Conservation (phyloP, 2,113 vertebrate species). For the zebrafish (Danio rerio) region GRCz12tu NC_133198.1:11818501-11819000, state of each 20-base stretch:
- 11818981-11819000: constrained; percentile 93
- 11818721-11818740: neutral
- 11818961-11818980: constrained; percentile 92
- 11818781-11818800: constrained; percentile 74
- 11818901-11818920: constrained; percentile 61
- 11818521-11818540: too few relatives aligned
- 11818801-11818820: constrained; percentile 77
- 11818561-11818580: too few relatives aligned
- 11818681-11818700: neutral
- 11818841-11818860: constrained; percentile 73
- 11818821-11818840: constrained; percentile 75
- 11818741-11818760: neutral
- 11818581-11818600: too few relatives aligned
- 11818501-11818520: too few relatives aligned
- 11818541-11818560: too few relatives aligned
- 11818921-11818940: constrained; percentile 95
- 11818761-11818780: constrained; percentile 24
- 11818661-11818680: neutral
- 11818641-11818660: neutral
- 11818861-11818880: constrained; percentile 65
- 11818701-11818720: constrained; percentile 1
- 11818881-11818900: constrained; percentile 55
- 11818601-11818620: too few relatives aligned
- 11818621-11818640: neutral
- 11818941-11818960: constrained; percentile 92